Evolutionary conservation across 1,140 invertebrate species (phyloP).

Genomic region (Cydia fagiglandana): DNA sequence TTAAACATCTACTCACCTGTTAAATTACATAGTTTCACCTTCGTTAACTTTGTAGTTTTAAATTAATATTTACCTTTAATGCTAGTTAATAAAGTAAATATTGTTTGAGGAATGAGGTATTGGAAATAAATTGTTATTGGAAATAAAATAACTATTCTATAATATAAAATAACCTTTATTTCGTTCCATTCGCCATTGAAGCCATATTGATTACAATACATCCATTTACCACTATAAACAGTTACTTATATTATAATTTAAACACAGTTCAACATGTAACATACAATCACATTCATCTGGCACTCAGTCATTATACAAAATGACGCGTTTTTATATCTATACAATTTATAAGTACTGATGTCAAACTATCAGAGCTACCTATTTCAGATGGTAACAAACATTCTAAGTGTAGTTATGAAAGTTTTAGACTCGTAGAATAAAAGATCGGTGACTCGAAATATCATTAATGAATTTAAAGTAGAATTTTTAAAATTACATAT

Average conservation of each 20-base stretch:
- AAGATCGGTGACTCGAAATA: too few relatives aligned
- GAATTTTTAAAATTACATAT: too few relatives aligned
- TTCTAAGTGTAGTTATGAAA: background rate
- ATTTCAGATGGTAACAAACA: background rate
- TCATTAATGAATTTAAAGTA: too few relatives aligned
- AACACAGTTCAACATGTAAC: constrained; percentile 61
- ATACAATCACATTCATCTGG: constrained; percentile 75
- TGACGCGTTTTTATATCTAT: constrained; percentile 38
- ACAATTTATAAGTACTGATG: constrained; percentile 19
- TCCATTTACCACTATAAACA: constrained; percentile 55
- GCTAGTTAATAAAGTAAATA: too few relatives aligned
- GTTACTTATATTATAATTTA: constrained; percentile 52
- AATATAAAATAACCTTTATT: constrained; percentile 75
- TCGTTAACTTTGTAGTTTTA: too few relatives aligned
- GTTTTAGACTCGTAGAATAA: background rate
- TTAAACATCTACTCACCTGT: too few relatives aligned
- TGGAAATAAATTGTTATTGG: background rate
- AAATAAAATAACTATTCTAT: constrained; percentile 50
- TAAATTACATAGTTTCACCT: too few relatives aligned
- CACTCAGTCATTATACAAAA: constrained; percentile 57
- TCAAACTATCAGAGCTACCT: background rate
- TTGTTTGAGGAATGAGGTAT: too few relatives aligned
- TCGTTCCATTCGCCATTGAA: constrained; percentile 62
- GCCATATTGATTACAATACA: constrained; percentile 62
- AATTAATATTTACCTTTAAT: too few relatives aligned